These are phyloP conservation scores for Tautogolabrus adspersus DNA, from an alignment of 2,113 vertebrate genomes.

Conservation along the genomic window DNA sequence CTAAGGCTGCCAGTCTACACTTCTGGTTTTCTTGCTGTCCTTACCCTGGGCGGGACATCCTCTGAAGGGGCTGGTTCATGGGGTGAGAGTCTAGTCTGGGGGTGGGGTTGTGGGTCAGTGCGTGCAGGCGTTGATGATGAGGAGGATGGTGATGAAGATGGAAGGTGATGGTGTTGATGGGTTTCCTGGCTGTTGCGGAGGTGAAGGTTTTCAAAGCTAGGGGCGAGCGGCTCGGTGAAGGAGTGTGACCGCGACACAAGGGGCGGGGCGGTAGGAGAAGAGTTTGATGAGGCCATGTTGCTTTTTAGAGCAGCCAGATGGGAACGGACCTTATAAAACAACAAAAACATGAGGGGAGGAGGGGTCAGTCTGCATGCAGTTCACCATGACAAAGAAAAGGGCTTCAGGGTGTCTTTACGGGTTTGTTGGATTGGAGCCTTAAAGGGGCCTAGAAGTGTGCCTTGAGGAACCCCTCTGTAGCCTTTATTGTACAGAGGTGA, in stretches of 20 bases:
- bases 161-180: constrained; percentile 77
- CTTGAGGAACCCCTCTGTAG: background rate
- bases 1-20: background rate
- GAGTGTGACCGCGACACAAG: constrained; percentile 90
- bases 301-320: constrained; percentile 96
- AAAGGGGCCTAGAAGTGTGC: background rate
- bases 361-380: constrained; percentile 70
- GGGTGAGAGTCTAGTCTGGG: constrained; percentile 88
- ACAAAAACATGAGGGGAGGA: constrained; percentile 86
- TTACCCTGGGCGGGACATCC: constrained; percentile 95
- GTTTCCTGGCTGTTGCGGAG: constrained; percentile 92
- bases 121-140: constrained; percentile 84
- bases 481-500: too few species aligned
- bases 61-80: constrained; percentile 88
- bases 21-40: constrained; percentile 60
- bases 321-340: constrained; percentile 91
- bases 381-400: constrained; percentile 13
- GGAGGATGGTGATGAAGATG: constrained; percentile 64
- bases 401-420: constrained; percentile 3
- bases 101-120: constrained; percentile 90
- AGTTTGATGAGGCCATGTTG: constrained; percentile 69
- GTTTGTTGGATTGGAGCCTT: constrained; percentile 32
- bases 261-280: constrained; percentile 71
- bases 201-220: constrained; percentile 95
- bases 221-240: constrained; percentile 90